Evolutionary conservation across 2,113 vertebrate genomes (phyloP), one percentile per base, ranked within the genome.

Genomic region (Anhinga rufa): DNA sequence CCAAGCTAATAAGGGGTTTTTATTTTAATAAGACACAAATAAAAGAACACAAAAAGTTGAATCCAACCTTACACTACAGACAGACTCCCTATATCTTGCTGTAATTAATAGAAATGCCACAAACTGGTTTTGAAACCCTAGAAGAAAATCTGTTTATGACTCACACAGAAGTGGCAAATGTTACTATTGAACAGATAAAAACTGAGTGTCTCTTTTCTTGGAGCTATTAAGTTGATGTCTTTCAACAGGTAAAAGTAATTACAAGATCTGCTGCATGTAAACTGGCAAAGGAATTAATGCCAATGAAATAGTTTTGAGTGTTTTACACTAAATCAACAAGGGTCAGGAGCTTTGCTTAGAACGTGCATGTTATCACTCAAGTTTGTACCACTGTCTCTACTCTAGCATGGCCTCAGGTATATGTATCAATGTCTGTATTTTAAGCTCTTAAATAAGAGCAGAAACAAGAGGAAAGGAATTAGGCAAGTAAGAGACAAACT

Each of bases 341-440:
- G 79, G 17, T 34, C 25, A 58, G 14, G 17, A 31, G 28, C 9
- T 92, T 70, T 88, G 25, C 75, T 82, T 55, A 61, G 40, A 77
- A 83, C 1, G 4, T 17, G 17, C 4, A 58, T 10, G n/a, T 57
- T 84, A 52, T 14, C 17, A 62, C 9, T 54, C 0, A 0, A 71
- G 20, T 61, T 74, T 44, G 31, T 14, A 65, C 49, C 40, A 48
- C 29, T 25, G 5, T 7, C 21, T 44, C 36, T 51, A 5, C 29
- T 38, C n/a, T 32, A 42, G 42, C 34, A 61, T 3, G 66, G 36
- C 18, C 16, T 68, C 36, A n/a, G 29, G 42, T 65, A 48, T 12
- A 44, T n/a, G 55, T 48, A 60, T 19, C 17, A 26, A 48, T 9
- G 21, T 54, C 64, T 4, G 0, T 20, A 51, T 64, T 90, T 82